Conservation (phyloP, 2,888 invertebrate genomes). For the Agriopis aurantiaria region DNA sequence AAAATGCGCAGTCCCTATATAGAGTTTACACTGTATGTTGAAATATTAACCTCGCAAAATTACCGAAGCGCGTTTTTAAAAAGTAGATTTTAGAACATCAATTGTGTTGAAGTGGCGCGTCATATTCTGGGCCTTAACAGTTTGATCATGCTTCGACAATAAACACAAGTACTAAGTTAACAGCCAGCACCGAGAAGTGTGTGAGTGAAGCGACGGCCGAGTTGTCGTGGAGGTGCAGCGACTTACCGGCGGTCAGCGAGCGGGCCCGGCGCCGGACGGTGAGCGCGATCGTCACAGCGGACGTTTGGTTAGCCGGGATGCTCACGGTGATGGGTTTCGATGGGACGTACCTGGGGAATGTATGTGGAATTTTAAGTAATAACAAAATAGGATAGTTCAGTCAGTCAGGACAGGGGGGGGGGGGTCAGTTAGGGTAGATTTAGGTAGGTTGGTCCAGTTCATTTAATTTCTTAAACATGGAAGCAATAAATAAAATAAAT, state of each 20-base stretch:
- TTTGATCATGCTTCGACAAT: conserved; percentile 52
- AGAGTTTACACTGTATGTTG: too few relatives aligned
- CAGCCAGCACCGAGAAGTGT: conserved; percentile 62
- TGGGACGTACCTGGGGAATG: conserved; percentile 59
- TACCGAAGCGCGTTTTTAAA: too few relatives aligned
- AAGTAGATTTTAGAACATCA: too few relatives aligned
- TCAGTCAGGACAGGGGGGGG: too few relatives aligned
- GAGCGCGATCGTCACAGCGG: conserved; percentile 55
- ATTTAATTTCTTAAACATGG: too few relatives aligned
- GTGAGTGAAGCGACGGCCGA: conserved; percentile 62
- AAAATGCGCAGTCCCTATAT: too few relatives aligned
- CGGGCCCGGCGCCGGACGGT: conserved; percentile 61
- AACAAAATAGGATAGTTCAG: not conserved
- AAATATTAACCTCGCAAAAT: too few relatives aligned
- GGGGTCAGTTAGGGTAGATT: too few relatives aligned
- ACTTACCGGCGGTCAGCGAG: conserved; percentile 71
- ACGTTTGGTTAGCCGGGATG: conserved; percentile 66
- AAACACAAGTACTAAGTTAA: conserved; percentile 63
- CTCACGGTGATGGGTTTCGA: conserved; percentile 52
- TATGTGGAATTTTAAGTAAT: not conserved
- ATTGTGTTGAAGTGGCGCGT: too few relatives aligned
- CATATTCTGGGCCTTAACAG: not conserved
- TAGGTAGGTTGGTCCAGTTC: too few relatives aligned
- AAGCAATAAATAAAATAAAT: too few relatives aligned
- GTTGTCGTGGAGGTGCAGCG: conserved; percentile 63